phyloP scores from a whole-genome alignment of 2,797 vertebrate genomes.

The Luscinia megarhynchos region DNA sequence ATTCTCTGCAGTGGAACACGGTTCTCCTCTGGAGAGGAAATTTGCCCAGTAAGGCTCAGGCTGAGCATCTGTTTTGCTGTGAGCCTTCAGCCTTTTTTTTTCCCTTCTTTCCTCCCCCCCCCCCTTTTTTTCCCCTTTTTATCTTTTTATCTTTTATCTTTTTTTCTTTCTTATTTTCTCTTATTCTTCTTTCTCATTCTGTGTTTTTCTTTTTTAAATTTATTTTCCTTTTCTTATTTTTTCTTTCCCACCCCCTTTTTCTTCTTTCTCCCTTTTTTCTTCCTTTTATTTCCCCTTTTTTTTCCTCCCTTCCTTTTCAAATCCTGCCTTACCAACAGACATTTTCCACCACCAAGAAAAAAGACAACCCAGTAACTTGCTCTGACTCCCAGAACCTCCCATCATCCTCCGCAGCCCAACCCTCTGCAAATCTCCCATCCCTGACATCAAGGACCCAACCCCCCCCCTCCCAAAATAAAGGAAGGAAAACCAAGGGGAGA shows the following conservation, averaged over 20 bases:
- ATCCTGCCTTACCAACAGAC: neutral
- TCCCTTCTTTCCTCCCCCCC: fast-evolving
- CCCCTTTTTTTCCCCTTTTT: fast-evolving
- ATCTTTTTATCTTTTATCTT: fast-evolving
- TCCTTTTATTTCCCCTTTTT: fast-evolving
- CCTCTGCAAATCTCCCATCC: neutral
- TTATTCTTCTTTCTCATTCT: fast-evolving
- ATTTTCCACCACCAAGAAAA: neutral
- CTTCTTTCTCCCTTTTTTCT: fast-evolving
- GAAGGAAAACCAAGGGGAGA: neutral
- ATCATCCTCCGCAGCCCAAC: neutral
- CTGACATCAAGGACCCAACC: neutral
- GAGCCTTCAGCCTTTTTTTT: neutral
- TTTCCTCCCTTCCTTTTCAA: neutral
- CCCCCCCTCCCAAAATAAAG: neutral
- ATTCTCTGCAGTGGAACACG: neutral
- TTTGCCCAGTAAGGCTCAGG: neutral
- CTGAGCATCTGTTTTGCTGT: constrained; percentile 2
- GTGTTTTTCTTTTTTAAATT: too few relatives aligned
- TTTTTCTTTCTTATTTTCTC: fast-evolving
- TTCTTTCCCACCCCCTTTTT: fast-evolving
- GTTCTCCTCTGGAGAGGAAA: neutral
- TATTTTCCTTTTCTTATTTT: neutral
- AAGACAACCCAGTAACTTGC: neutral
- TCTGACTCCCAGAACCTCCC: neutral